Base-by-base conservation (phyloP, 2,888 invertebrate genomes). In the Tenodera sinensis region DNA sequence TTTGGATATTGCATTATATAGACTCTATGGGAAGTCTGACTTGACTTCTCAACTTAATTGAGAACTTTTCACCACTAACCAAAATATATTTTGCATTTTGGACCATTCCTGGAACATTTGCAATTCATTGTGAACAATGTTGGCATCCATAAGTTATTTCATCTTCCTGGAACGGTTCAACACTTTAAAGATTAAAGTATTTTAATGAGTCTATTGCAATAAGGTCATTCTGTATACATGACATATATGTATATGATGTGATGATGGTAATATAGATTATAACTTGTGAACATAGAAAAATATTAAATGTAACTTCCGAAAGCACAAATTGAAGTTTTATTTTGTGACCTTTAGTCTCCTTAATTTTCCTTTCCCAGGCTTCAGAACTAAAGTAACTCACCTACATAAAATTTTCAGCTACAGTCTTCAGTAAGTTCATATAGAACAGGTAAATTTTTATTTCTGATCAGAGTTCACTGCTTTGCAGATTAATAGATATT, bases 301-400 rank as follows among this genome's bases (percentile, higher is more conserved):
- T 89, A 91, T 90, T 91, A 91, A 91, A 91, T 91, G 91, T 91
- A 90, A 89, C 90, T 90, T 90, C 89, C 89, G 89, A 90, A 88
- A 84, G 88, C 81, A 87, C n/a, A 27, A 30, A 27, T 1, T 82
- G 81, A 0, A 71, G 54, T 71, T 71, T 71, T 71, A 71, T 71
- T 54, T 54, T 71, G 20, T 25, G 8, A 71, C 54, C 54, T 71
- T 71, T 71, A 71, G 0, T 71, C 54, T 25, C 25, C 25, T 71
- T 71, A 2, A 71, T 25, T 71, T 71, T 71, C 54, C 54, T 4
- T 25, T 71, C 20, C 6, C 25, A 71, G 25, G 8, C 20, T 25
- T 42, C 42, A 42, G 6, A 42, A 34, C 2, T 34, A 34, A 12
- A 42, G 42, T 12, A 12, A 42, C 12, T 42, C 12, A 6, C 9